Evolutionary conservation across 1,140 invertebrate species (phyloP).

Genomic region (Eumeta japonica): DNA sequence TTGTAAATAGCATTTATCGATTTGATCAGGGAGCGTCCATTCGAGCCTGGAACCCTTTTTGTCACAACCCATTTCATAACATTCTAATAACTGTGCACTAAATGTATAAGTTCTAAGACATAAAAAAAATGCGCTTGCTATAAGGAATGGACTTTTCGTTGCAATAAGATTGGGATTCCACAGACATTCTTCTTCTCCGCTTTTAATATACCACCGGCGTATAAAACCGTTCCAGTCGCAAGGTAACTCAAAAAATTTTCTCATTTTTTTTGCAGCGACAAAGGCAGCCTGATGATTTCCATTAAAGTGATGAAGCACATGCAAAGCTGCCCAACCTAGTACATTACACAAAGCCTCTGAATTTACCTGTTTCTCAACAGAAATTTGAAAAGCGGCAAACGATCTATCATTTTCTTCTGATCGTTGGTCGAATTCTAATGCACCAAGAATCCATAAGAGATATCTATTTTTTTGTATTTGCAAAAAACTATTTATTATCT

Average conservation of each 20-base stretch:
- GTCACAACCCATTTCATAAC: slow-evolving; percentile 28
- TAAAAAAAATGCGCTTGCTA: slow-evolving; percentile 43
- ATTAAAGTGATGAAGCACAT: slow-evolving; percentile 34
- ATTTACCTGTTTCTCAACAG: slow-evolving; percentile 32
- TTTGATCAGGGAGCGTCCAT: slow-evolving; percentile 8
- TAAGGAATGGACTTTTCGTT: slow-evolving; percentile 29
- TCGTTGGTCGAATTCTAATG: slow-evolving; percentile 28
- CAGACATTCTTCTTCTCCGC: slow-evolving; percentile 42
- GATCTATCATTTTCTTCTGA: slow-evolving; percentile 19
- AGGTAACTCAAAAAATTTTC: slow-evolving; percentile 35
- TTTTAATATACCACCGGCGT: slow-evolving; percentile 30
- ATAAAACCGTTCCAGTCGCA: slow-evolving; percentile 35
- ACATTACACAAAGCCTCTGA: slow-evolving; percentile 35
- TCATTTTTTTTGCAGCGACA: slow-evolving; percentile 40
- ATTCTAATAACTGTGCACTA: slow-evolving; percentile 29
- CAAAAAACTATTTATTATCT: slow-evolving; percentile 28
- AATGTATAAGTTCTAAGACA: slow-evolving; percentile 39
- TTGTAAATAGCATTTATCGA: slow-evolving; percentile 33
- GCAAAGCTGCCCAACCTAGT: slow-evolving; percentile 42
- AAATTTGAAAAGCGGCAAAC: slow-evolving; percentile 34
- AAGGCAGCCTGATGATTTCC: slow-evolving; percentile 32
- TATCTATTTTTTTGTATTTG: slow-evolving; percentile 32
- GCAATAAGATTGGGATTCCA: slow-evolving; percentile 29
- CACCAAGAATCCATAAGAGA: slow-evolving; percentile 38
- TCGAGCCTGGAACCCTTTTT: slow-evolving; percentile 18